These are phyloP conservation scores for Porites evermanni DNA, from an alignment of 92 coral and sea anemone genomes.

Conservation along the genomic window DNA sequence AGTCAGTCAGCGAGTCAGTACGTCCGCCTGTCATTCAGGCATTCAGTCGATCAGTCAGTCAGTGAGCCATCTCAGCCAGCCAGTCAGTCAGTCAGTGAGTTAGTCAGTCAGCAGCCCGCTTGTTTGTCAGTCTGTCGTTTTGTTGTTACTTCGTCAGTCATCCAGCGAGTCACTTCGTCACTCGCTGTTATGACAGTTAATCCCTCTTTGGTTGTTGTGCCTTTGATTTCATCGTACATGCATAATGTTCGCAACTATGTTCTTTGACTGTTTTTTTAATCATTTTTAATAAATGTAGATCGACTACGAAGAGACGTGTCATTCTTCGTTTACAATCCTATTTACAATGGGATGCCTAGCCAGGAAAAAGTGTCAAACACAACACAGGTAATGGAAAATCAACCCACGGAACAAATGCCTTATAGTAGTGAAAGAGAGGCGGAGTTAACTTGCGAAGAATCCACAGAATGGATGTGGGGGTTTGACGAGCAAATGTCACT, in stretches of 20 bases:
- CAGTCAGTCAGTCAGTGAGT: too few relatives aligned
- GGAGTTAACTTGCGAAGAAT: slow-evolving; percentile 6
- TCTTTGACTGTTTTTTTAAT: neutral
- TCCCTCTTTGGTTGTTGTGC: neutral
- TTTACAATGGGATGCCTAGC: neutral
- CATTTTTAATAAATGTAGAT: neutral
- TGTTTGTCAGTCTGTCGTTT: neutral
- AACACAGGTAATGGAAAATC: neutral
- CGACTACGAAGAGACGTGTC: slow-evolving; percentile 25
- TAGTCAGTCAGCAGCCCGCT: neutral
- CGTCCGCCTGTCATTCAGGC: too few relatives aligned
- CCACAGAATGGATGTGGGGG: slow-evolving; percentile 12
- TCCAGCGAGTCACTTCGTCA: neutral
- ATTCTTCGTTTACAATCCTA: neutral
- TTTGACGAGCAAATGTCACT: slow-evolving; percentile 10
- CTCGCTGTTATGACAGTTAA: neutral
- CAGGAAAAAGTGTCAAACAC: neutral
- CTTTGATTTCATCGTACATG: neutral
- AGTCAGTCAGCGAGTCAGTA: too few relatives aligned
- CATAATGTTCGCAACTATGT: too few relatives aligned
- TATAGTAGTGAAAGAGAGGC: neutral
- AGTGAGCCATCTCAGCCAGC: too few relatives aligned
- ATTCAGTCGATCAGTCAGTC: too few relatives aligned
- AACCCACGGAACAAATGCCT: neutral
- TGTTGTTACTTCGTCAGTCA: neutral